Conservation (phyloP, 2,797 vertebrate genomes). For the Heteromormyrus szaboi region DNA sequence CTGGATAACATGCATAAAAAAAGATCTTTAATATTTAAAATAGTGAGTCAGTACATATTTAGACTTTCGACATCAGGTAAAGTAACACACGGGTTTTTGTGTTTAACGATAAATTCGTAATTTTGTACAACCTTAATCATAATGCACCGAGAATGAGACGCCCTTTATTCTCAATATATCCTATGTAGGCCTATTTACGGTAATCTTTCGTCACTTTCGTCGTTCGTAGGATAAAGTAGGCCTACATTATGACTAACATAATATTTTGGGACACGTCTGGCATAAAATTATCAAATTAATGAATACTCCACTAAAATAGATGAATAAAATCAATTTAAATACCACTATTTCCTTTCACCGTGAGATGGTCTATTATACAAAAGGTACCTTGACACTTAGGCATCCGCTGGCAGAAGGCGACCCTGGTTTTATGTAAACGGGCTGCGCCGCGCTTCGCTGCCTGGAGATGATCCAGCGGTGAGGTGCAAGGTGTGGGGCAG, state of each 20-base stretch:
- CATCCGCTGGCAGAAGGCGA: background rate
- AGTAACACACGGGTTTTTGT: background rate
- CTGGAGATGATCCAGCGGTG: background rate
- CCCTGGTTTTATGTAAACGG: background rate
- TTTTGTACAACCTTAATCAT: background rate
- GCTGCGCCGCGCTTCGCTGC: background rate
- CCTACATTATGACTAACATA: background rate
- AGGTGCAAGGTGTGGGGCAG: background rate
- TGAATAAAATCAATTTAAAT: background rate
- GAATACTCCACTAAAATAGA: background rate
- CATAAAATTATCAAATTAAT: background rate
- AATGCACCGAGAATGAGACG: background rate
- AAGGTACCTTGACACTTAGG: background rate
- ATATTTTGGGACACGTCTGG: background rate
- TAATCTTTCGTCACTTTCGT: background rate
- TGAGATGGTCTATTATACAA: background rate
- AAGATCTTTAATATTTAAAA: background rate
- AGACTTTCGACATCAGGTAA: background rate
- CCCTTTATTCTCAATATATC: background rate
- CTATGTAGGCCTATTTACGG: background rate
- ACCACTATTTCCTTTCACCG: background rate
- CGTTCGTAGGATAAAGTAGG: background rate
- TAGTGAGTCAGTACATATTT: background rate
- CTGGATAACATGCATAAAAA: background rate
- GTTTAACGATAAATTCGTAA: background rate